These are phyloP conservation scores for Phania funesta DNA, from an alignment of 2,888 invertebrate genomes.

Conservation along the genomic window DNA sequence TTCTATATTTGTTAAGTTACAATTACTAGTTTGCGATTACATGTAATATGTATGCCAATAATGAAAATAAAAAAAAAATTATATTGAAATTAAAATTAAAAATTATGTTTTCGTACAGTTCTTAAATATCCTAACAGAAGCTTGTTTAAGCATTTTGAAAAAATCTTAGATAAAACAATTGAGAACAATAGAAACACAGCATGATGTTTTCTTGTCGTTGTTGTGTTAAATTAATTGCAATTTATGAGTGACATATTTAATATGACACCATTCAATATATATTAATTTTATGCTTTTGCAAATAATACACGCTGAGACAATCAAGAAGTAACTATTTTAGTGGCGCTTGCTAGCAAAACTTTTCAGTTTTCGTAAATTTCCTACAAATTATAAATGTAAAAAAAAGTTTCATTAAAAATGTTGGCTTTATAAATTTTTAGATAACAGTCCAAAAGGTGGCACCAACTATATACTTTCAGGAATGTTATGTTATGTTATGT, in stretches of 20 bases:
- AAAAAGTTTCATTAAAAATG: too few species aligned
- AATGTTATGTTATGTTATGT: too few species aligned
- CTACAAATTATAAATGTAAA: too few species aligned
- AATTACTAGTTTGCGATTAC: slow-evolving; percentile 26
- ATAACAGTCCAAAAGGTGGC: too few species aligned
- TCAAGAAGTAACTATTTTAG: not conserved
- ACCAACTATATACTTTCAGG: too few species aligned
- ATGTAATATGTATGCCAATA: not conserved
- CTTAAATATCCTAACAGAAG: slow-evolving; percentile 25
- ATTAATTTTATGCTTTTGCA: not conserved
- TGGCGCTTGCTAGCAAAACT: too few species aligned
- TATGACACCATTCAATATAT: slow-evolving; percentile 29
- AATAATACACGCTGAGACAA: not conserved
- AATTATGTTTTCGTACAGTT: not conserved
- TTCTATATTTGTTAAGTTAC: not conserved
- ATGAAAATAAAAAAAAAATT: not conserved
- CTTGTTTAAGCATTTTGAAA: not conserved
- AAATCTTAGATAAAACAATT: not conserved
- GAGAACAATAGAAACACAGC: slow-evolving; percentile 44
- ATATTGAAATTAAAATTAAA: not conserved
- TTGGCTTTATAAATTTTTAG: too few species aligned
- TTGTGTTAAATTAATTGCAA: slow-evolving; percentile 48
- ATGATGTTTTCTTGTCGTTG: slow-evolving; percentile 45
- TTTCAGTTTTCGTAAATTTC: too few species aligned
- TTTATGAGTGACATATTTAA: slow-evolving; percentile 30